phyloP scores from a whole-genome alignment of 2,113 vertebrate genomes.

The Cyphomyrus plagiostoma region DNA sequence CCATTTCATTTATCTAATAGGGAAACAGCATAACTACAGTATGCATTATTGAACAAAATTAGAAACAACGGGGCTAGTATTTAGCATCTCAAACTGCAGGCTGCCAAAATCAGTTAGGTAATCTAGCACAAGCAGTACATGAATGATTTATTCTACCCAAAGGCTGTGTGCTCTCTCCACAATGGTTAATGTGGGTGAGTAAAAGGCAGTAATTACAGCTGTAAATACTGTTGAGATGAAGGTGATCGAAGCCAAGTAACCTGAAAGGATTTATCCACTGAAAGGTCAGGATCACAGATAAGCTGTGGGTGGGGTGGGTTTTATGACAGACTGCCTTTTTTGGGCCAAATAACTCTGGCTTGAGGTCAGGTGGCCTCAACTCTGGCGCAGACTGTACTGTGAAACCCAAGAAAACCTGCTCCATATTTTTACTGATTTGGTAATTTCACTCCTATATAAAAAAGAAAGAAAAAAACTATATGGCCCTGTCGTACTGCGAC shows the following conservation, averaged over 20 bases:
- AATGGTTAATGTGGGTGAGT: not conserved
- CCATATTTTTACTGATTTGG: not conserved
- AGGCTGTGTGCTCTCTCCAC: not conserved
- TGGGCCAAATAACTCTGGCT: not conserved
- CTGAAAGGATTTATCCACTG: not conserved
- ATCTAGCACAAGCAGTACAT: not conserved
- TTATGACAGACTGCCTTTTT: not conserved
- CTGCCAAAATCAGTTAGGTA: not conserved
- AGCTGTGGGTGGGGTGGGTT: not conserved
- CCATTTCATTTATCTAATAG: not conserved
- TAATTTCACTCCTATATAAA: not conserved
- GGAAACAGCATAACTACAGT: not conserved
- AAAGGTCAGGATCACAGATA: constrained; percentile 18
- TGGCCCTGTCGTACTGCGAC: not conserved
- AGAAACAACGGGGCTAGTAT: not conserved
- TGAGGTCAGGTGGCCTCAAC: not conserved
- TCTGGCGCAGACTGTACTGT: not conserved
- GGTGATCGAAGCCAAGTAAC: not conserved
- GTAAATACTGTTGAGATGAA: not conserved
- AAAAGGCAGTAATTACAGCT: constrained; percentile 11
- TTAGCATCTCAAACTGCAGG: not conserved
- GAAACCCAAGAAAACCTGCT: not conserved
- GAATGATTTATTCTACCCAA: not conserved
- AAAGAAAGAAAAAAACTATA: not conserved
- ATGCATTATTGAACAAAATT: not conserved